These are phyloP conservation scores for Copidosoma aretas DNA, from an alignment of 2,888 invertebrate genomes.

Conservation along the genomic window DNA sequence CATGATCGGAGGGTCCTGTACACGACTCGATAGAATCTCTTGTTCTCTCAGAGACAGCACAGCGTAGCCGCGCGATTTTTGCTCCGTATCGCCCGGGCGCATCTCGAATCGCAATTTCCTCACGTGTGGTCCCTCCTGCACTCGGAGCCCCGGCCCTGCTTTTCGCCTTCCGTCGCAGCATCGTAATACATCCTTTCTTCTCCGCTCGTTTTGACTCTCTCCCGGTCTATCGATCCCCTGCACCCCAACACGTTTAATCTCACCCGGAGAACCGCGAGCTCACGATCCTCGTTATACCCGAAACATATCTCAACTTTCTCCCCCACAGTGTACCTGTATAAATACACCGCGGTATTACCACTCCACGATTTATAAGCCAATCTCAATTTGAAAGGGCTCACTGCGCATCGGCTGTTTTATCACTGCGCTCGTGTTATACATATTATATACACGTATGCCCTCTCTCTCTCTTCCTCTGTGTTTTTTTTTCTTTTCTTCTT, in stretches of 20 bases:
- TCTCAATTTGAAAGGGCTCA: background rate
- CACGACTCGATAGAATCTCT: too few species aligned
- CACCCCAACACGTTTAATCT: conserved; percentile 31
- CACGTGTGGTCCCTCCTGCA: conserved; percentile 16
- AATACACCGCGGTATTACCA: background rate
- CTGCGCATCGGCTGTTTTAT: too few species aligned
- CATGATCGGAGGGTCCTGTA: too few species aligned
- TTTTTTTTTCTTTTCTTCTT: too few species aligned
- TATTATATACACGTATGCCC: too few species aligned
- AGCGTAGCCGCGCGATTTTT: too few species aligned
- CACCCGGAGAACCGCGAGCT: conserved; percentile 43
- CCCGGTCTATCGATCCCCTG: conserved; percentile 35
- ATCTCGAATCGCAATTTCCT: conserved; percentile 23
- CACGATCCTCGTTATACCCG: conserved; percentile 55
- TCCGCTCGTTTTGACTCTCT: conserved; percentile 7
- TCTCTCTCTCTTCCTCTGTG: too few species aligned
- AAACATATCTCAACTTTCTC: conserved; percentile 25
- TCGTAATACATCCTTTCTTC: too few species aligned
- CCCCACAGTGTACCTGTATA: background rate
- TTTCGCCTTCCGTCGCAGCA: too few species aligned
- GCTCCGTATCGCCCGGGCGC: conserved; percentile 9
- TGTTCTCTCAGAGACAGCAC: too few species aligned
- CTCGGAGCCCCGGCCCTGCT: background rate
- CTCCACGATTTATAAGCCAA: conserved; percentile 7
- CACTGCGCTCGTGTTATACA: too few species aligned